Evolutionary conservation across 2,113 vertebrate genomes (phyloP).

Genomic region (Scophthalmus maximus): DNA sequence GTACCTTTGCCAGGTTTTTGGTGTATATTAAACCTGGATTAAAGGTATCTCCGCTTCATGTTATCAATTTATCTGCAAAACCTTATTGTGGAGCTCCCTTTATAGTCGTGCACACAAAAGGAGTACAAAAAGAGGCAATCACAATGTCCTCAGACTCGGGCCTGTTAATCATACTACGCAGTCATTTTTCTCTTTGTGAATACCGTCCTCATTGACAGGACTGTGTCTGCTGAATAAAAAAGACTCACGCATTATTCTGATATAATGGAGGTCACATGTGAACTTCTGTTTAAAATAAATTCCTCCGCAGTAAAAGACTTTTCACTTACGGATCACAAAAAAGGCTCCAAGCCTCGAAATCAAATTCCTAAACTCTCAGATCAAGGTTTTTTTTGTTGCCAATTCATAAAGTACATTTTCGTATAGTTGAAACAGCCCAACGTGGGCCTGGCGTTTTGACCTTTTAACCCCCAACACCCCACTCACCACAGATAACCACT

Average conservation of each 20-base stretch:
- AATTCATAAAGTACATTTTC: slow-evolving; percentile 9
- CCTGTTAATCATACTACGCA: slow-evolving; percentile 12
- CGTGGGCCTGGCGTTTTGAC: slow-evolving; percentile 52
- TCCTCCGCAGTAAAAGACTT: neutral
- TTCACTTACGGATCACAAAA: neutral
- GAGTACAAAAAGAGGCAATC: slow-evolving; percentile 1
- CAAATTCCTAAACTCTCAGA: neutral
- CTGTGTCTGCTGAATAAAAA: slow-evolving; percentile 9
- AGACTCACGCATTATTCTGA: slow-evolving; percentile 4
- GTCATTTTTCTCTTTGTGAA: neutral
- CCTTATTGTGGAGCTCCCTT: neutral
- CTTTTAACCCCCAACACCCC: slow-evolving; percentile 70
- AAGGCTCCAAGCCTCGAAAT: neutral
- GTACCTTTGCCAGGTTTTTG: too few relatives aligned
- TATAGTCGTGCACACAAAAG: neutral
- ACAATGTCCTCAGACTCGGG: slow-evolving; percentile 23
- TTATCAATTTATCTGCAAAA: neutral
- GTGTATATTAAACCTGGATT: too few relatives aligned
- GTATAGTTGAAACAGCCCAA: slow-evolving; percentile 10
- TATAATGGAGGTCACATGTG: neutral
- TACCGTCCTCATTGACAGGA: neutral
- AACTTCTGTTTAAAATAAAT: neutral
- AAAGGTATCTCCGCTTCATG: neutral
- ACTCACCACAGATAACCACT: slow-evolving; percentile 88
- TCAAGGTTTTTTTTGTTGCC: slow-evolving; percentile 3